Evolutionary conservation across 1,140 invertebrate genomes (phyloP).

Genomic region (Linepithema humile): DNA sequence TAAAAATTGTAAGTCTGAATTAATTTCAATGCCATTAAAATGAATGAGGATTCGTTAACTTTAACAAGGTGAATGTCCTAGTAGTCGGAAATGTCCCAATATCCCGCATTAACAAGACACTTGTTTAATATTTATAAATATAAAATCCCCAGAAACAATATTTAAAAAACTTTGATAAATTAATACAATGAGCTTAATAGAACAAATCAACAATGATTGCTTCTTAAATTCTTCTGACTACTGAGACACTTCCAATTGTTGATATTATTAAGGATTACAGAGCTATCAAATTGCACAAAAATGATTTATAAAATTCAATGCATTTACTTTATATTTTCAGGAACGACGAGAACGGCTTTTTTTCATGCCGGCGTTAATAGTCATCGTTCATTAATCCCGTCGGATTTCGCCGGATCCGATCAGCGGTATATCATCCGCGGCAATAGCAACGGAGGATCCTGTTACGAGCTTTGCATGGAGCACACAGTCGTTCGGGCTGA

Average conservation of each 20-base stretch:
- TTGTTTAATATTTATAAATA: too few relatives aligned
- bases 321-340: not conserved
- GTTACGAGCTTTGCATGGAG: not conserved
- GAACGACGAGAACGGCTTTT: not conserved
- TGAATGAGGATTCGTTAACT: not conserved
- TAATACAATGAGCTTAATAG: too few relatives aligned
- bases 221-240: too few relatives aligned
- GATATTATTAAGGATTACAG: not conserved
- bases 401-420: not conserved
- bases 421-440: not conserved
- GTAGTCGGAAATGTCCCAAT: too few relatives aligned
- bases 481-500: not conserved
- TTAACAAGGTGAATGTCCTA: not conserved
- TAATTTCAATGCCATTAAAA: not conserved
- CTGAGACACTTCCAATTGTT: too few relatives aligned
- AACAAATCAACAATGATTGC: too few relatives aligned
- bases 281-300: not conserved
- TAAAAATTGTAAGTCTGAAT: not conserved
- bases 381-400: not conserved
- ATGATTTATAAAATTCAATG: not conserved
- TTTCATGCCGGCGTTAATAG: not conserved
- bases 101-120: too few relatives aligned
- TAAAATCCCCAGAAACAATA: too few relatives aligned
- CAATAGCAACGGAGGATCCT: not conserved
- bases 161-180: too few relatives aligned